These are phyloP conservation scores for Cherax quadricarinatus DNA, from an alignment of 1,140 invertebrate species.

Conservation along the genomic window DNA sequence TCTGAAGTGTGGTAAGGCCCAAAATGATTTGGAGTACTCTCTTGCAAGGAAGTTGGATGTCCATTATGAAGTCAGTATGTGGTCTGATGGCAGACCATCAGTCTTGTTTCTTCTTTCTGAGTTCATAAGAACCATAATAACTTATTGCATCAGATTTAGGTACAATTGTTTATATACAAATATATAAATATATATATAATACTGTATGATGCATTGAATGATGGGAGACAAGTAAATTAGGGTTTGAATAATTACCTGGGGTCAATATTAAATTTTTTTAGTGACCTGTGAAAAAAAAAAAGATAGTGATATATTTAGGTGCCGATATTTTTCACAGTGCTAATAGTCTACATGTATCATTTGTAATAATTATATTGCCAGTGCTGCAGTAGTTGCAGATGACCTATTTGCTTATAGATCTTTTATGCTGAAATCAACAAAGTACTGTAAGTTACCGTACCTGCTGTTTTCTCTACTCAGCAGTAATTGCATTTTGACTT, in stretches of 20 bases:
- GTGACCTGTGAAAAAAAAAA: conserved; percentile 17
- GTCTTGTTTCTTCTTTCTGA: not conserved
- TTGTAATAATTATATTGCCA: conserved; percentile 6
- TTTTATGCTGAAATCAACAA: conserved; percentile 5
- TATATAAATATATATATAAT: not conserved
- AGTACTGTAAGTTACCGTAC: not conserved
- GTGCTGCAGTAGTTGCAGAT: conserved; percentile 15
- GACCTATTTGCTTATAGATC: conserved; percentile 19
- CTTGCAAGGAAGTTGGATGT: conserved; percentile 14
- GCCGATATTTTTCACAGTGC: conserved; percentile 19
- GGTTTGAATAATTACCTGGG: not conserved
- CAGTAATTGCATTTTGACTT: conserved; percentile 8
- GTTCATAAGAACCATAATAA: not conserved
- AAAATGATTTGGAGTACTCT: not conserved
- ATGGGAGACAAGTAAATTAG: not conserved
- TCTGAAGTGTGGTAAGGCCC: not conserved
- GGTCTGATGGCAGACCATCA: conserved; percentile 6
- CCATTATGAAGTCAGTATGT: conserved; percentile 20
- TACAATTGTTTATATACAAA: not conserved
- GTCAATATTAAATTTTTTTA: not conserved
- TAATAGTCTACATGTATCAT: not conserved
- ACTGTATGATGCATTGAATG: not conserved
- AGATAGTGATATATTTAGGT: conserved; percentile 36
- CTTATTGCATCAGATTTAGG: not conserved
- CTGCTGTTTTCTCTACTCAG: not conserved